Evolutionary conservation across 2,113 vertebrate species (phyloP).

Genomic region (Lycocorax pyrrhopterus): DNA sequence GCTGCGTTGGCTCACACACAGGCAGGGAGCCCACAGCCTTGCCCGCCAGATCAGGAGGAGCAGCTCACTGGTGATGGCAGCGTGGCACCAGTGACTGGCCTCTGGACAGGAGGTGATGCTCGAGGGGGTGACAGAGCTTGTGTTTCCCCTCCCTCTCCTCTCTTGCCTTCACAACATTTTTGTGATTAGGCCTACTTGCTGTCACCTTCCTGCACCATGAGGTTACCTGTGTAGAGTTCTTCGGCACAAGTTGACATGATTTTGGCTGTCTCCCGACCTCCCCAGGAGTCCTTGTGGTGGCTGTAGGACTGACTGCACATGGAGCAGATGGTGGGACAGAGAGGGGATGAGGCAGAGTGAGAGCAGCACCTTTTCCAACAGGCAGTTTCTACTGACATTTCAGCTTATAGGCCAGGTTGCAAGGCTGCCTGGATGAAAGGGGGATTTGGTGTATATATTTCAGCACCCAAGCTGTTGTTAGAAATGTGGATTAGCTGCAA

Average conservation of each 20-base stretch:
- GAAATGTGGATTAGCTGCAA: not conserved
- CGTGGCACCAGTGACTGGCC: rapidly evolving
- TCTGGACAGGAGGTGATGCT: rapidly evolving
- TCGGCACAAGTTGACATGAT: not conserved
- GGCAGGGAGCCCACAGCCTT: not conserved
- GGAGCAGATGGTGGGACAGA: too few relatives aligned
- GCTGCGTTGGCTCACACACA: not conserved
- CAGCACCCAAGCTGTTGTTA: not conserved
- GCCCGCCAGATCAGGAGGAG: rapidly evolving
- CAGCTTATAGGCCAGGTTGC: not conserved
- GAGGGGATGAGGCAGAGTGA: not conserved
- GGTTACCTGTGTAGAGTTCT: not conserved
- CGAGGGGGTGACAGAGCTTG: rapidly evolving
- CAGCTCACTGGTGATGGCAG: not conserved
- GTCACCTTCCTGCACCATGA: not conserved
- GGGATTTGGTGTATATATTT: not conserved
- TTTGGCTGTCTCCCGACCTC: not conserved
- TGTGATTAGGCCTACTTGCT: not conserved
- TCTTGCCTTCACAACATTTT: not conserved
- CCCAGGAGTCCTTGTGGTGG: not conserved
- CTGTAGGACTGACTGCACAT: rapidly evolving
- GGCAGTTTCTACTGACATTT: not conserved
- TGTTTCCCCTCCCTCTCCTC: not conserved
- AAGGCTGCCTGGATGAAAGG: not conserved
- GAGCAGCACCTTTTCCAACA: not conserved